Base-by-base conservation (phyloP, 2,113 vertebrate genomes). In the Myotis yumanensis region DNA sequence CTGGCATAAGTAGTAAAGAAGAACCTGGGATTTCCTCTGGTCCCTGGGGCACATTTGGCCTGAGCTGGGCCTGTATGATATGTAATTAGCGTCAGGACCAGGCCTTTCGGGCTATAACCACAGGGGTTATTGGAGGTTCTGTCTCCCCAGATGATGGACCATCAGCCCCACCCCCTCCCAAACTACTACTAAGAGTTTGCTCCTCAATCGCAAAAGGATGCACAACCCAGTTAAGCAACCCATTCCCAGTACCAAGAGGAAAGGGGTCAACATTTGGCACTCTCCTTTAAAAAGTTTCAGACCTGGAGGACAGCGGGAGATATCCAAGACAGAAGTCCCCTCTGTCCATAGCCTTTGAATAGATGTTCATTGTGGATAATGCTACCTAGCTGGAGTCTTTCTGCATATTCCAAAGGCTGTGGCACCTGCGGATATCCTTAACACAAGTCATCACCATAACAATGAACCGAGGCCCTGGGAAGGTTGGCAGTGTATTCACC, bases 391-490 rank as follows among this genome's bases (percentile, higher is more conserved):
- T 76, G 81, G 80, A 59, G 37, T 17, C 11, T 71, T 48, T 32
- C 75, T 75, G 91, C 93, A 48, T 30, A 80, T 94, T 86, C 79
- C 40, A 6, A 46, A 89, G 81, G 2, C 79, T 7, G 5, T 9
- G 1, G 12, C 85, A 72, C 95, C 89, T 89, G 93, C 62, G 1
- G 76, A 28, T 89, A 77, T 14, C 68, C 35, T 28, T 14, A 32
- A 2, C 35, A 10, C 28, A 32, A n/a, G 66, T 37, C 17, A 32
- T 93, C 88, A 73, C n/a, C 90, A 95, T 90, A 48, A 97, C 88
- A 97, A 94, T 86, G 77, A 75, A 1, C 75, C 18, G 0, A 9
- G 62, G 86, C 46, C 12, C 11, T 0, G 35, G 64, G 91, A 83
- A 18, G 3, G 3, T 16, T 5, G 81, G 76, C 48, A 4, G 30